Conservation (phyloP, 2,888 invertebrate species). For the Phragmatobia fuliginosa region DNA sequence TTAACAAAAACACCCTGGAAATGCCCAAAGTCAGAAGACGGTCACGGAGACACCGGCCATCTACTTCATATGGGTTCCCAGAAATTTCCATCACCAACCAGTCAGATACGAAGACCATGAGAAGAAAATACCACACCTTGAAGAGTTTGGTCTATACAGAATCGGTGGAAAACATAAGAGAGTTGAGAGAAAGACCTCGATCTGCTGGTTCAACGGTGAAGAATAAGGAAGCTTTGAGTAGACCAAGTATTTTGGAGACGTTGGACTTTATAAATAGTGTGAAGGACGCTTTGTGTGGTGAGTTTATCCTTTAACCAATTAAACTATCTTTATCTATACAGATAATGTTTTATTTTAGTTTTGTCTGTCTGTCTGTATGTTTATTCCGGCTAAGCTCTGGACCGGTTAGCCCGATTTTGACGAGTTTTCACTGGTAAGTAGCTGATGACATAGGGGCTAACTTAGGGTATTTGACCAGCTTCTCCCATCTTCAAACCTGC, state of each 20-base stretch:
- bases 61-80: slow-evolving; percentile 75
- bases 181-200: slow-evolving; percentile 73
- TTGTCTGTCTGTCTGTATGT: no score
- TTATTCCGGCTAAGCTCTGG: no score
- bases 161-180: slow-evolving; percentile 75
- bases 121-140: slow-evolving; percentile 64
- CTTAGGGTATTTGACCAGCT: no score
- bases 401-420: no score
- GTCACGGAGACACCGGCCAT: slow-evolving; percentile 68
- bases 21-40: slow-evolving; percentile 66
- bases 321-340: no score
- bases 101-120: slow-evolving; percentile 72
- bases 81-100: slow-evolving; percentile 78
- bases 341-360: no score
- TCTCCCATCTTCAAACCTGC: no score
- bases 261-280: slow-evolving; percentile 82
- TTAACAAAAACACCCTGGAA: slow-evolving; percentile 54
- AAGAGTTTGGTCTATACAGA: slow-evolving; percentile 79
- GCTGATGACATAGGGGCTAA: no score
- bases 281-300: slow-evolving; percentile 77
- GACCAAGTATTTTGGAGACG: slow-evolving; percentile 80
- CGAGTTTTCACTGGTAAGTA: no score
- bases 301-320: no score
- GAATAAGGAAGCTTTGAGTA: slow-evolving; percentile 72
- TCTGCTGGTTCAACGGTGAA: slow-evolving; percentile 81